These are phyloP conservation scores for Ericerus pela DNA, from an alignment of 1,140 invertebrate species.

Conservation along the genomic window DNA sequence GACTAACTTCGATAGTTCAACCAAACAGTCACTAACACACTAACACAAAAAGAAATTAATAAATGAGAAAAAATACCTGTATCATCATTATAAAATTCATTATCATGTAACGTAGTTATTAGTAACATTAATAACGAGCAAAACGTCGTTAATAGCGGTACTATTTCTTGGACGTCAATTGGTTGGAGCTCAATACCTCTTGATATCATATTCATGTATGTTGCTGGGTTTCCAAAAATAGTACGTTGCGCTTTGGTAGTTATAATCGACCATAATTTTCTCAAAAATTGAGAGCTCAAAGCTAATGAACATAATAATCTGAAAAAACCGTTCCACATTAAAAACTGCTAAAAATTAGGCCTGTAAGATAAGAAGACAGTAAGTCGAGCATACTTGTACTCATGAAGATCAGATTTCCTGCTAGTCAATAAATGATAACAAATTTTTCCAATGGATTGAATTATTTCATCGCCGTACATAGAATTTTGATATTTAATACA, in stretches of 20 bases:
- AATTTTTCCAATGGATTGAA: constrained; percentile 52
- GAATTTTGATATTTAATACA: constrained; percentile 30
- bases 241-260: constrained; percentile 37
- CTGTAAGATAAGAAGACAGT: too few species aligned
- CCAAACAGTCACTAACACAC: too few species aligned
- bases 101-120: constrained; percentile 72
- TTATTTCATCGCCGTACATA: constrained; percentile 34
- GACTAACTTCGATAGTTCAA: too few species aligned
- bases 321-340: constrained; percentile 20
- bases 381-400: constrained; percentile 40
- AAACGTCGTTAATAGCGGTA: constrained; percentile 68
- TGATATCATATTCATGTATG: constrained; percentile 54
- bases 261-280: constrained; percentile 55
- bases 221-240: constrained; percentile 44
- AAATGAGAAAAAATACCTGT: constrained; percentile 9
- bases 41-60: too few species aligned
- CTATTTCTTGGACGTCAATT: constrained; percentile 51
- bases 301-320: constrained; percentile 74
- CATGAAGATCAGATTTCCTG: constrained; percentile 57
- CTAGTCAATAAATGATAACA: constrained; percentile 63
- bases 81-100: constrained; percentile 49
- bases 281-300: constrained; percentile 67
- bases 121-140: constrained; percentile 69
- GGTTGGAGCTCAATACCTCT: constrained; percentile 45
- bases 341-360: too few species aligned